Evolutionary conservation across 2,113 vertebrate genomes (phyloP).

Genomic region (Rhinichthys klamathensis): DNA sequence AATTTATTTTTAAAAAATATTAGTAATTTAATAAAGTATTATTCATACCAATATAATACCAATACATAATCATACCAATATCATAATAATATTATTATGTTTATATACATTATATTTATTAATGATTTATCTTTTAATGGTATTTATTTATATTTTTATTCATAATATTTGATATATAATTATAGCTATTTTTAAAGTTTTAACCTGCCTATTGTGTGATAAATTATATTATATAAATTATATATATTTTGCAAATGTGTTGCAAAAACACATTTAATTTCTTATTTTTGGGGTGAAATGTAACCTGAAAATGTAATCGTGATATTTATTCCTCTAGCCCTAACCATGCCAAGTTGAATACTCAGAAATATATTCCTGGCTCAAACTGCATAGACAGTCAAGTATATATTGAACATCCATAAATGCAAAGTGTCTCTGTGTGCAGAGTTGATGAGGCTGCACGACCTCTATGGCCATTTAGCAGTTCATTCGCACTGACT

Average conservation of each 20-base stretch:
- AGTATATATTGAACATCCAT: constrained; percentile 21
- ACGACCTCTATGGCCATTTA: background rate
- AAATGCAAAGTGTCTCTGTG: constrained; percentile 1
- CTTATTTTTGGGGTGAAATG: background rate
- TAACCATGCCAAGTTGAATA: background rate
- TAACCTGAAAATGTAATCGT: background rate
- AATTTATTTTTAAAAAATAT: no score
- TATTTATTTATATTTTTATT: background rate
- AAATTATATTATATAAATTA: background rate
- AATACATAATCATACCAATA: background rate
- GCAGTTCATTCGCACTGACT: constrained; percentile 29
- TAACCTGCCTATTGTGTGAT: background rate
- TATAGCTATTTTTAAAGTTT: background rate
- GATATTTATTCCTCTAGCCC: background rate
- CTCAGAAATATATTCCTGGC: background rate
- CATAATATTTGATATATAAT: background rate
- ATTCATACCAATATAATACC: no score
- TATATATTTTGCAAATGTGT: no score
- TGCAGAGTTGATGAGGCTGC: constrained; percentile 12
- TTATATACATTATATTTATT: background rate
- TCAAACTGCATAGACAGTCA: constrained; percentile 20
- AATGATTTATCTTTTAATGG: background rate
- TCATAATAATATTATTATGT: background rate
- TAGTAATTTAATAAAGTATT: no score
- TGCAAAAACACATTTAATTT: background rate